phyloP scores from a whole-genome alignment of 2,797 vertebrate genomes.

The Phyllotis vaccarum region DNA sequence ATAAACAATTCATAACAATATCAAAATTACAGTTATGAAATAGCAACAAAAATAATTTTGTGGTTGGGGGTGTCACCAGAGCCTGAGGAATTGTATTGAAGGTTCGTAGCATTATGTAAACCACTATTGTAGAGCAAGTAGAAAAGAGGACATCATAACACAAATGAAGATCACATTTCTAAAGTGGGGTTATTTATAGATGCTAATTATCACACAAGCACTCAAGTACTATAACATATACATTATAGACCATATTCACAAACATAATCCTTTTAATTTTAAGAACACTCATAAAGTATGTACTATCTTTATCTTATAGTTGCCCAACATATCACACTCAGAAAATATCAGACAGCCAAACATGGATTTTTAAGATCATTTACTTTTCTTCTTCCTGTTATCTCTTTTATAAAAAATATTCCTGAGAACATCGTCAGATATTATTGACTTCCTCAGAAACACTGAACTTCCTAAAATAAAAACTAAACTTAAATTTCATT shows the following conservation, averaged over 20 bases:
- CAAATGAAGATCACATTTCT: background rate
- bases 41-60: background rate
- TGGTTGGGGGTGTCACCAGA: background rate
- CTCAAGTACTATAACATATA: background rate
- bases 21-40: background rate
- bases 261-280: conserved; percentile 47
- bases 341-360: background rate
- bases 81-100: background rate
- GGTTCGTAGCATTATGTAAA: too few relatives aligned
- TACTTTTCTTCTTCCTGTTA: background rate
- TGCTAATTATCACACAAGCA: background rate
- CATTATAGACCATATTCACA: background rate
- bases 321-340: background rate
- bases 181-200: background rate
- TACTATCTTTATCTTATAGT: background rate
- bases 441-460: background rate
- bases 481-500: conserved; percentile 7
- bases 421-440: background rate
- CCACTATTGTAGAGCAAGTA: background rate
- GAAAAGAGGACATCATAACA: background rate
- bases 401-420: conserved; percentile 4
- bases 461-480: background rate
- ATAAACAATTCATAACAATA: background rate
- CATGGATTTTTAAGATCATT: background rate
- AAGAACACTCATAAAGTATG: background rate